These are phyloP conservation scores for Spea hammondii DNA, from an alignment of 2,797 vertebrate species.

Conservation along the genomic window DNA sequence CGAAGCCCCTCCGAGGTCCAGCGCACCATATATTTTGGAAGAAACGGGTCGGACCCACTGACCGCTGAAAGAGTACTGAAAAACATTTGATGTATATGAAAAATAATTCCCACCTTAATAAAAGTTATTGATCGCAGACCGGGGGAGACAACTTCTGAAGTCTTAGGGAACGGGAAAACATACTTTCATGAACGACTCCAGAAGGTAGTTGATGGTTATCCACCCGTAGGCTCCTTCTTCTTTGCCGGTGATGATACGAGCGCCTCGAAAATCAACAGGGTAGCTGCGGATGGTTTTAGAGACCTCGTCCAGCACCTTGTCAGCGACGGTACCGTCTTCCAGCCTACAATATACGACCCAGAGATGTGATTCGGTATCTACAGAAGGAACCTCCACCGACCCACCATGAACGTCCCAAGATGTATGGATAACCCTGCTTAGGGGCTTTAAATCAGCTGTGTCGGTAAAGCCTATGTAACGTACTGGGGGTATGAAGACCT, in stretches of 20 bases:
- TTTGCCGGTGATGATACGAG: slow-evolving; percentile 68
- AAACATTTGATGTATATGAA: not conserved
- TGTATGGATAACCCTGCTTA: too few species aligned
- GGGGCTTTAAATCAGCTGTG: too few species aligned
- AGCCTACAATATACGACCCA: not conserved
- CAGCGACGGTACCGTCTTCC: not conserved
- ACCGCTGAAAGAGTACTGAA: slow-evolving; percentile 82
- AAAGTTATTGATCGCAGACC: not conserved
- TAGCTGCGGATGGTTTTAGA: slow-evolving; percentile 66
- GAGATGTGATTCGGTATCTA: not conserved
- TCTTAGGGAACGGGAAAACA: not conserved
- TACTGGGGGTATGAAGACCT: too few species aligned
- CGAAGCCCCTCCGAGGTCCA: slow-evolving; percentile 85
- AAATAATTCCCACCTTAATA: not conserved
- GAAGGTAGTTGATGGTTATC: slow-evolving; percentile 84
- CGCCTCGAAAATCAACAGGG: slow-evolving; percentile 64
- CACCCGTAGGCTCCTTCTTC: slow-evolving; percentile 82
- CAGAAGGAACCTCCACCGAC: not conserved
- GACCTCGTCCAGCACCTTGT: slow-evolving; percentile 69
- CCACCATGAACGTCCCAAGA: too few species aligned
- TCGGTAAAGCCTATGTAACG: too few species aligned
- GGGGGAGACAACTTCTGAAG: not conserved
- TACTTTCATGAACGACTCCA: slow-evolving; percentile 82
- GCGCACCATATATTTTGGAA: slow-evolving; percentile 73
- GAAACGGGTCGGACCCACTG: slow-evolving; percentile 72